Conservation (phyloP, 2,113 vertebrate genomes). For the Octodon degus region DNA sequence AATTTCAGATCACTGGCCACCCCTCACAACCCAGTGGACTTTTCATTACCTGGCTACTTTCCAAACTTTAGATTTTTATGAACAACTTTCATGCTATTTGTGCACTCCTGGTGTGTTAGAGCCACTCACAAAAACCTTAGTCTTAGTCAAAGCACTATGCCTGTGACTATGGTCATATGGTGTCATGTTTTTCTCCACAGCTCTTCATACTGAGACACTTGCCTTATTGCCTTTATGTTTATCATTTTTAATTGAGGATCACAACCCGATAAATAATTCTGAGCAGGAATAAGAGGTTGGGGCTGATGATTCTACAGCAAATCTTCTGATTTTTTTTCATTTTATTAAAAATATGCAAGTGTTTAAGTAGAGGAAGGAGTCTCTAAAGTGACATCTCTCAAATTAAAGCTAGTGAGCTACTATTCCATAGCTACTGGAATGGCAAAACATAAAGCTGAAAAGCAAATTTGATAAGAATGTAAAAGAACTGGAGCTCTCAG, state of each 20-base stretch:
- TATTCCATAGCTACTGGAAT: neutral
- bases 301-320: neutral
- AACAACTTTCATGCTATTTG: neutral
- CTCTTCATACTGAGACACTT: neutral
- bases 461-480: neutral
- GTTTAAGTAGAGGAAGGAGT: neutral
- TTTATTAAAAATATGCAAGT: neutral
- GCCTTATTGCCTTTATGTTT: neutral
- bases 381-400: neutral
- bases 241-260: neutral
- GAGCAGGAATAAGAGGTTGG: neutral
- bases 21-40: neutral
- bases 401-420: neutral
- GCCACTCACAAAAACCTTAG: neutral
- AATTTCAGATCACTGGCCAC: neutral
- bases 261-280: neutral
- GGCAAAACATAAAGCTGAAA: neutral
- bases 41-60: neutral
- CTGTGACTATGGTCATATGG: too few relatives aligned
- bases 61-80: neutral
- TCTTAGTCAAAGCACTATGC: neutral
- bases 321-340: neutral
- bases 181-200: neutral
- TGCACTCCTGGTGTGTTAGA: neutral
- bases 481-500: neutral